Evolutionary conservation across 2,797 vertebrate genomes (phyloP).

Genomic region (Chelon labrosus): DNA sequence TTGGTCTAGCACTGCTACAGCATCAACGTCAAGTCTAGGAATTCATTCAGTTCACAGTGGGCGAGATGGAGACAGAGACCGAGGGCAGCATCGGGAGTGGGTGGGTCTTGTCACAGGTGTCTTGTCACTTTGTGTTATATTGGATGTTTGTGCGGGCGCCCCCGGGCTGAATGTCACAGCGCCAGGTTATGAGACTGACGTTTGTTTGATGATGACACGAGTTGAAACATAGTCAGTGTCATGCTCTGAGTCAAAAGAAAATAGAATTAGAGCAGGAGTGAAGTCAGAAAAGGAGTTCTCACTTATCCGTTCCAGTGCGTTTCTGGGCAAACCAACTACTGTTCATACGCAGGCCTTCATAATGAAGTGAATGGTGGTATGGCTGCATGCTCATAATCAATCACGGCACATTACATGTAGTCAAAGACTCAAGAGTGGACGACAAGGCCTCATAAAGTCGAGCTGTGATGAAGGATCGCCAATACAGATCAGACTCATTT

Average conservation of each 20-base stretch:
- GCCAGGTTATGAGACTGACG: slow-evolving; percentile 24
- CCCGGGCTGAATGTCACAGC: slow-evolving; percentile 35
- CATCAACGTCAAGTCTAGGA: slow-evolving; percentile 49
- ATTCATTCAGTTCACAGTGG: slow-evolving; percentile 36
- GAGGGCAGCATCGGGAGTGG: slow-evolving; percentile 17
- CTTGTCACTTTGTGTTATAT: slow-evolving; percentile 54
- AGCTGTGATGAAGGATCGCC: slow-evolving; percentile 40
- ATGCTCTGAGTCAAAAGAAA: slow-evolving; percentile 24
- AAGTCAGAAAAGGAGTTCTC: slow-evolving; percentile 2
- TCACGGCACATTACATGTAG: slow-evolving; percentile 40
- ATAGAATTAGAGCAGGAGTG: neutral
- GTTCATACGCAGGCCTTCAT: slow-evolving; percentile 21
- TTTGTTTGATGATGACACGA: slow-evolving; percentile 47
- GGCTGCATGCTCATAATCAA: slow-evolving; percentile 29
- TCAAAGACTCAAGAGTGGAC: slow-evolving; percentile 41
- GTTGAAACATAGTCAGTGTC: slow-evolving; percentile 38
- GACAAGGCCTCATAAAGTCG: slow-evolving; percentile 46
- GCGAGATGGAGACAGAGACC: slow-evolving; percentile 27
- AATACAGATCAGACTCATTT: slow-evolving; percentile 45
- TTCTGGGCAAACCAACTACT: slow-evolving; percentile 1
- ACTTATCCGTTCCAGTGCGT: neutral
- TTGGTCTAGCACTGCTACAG: slow-evolving; percentile 50
- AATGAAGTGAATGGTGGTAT: slow-evolving; percentile 1
- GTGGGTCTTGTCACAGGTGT: slow-evolving; percentile 55
- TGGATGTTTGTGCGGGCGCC: slow-evolving; percentile 29